phyloP scores from a whole-genome alignment of 2,888 invertebrate species.

The Byasa hedistus region DNA sequence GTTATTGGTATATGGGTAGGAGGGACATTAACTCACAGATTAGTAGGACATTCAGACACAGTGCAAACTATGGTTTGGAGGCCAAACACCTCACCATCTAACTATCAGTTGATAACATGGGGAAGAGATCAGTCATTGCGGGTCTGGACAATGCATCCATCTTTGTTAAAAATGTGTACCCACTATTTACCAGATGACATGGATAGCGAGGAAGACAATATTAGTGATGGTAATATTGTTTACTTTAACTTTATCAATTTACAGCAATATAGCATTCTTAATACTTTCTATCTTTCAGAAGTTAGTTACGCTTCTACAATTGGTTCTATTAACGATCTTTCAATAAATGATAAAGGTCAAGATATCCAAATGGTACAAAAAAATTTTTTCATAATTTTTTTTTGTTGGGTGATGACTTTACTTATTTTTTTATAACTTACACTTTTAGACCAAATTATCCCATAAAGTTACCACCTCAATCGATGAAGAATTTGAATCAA shows the following conservation, averaged over 20 bases:
- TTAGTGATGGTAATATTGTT: slow-evolving; percentile 67
- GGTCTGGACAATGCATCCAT: slow-evolving; percentile 93
- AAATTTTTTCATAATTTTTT: not conserved
- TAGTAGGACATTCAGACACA: slow-evolving; percentile 96
- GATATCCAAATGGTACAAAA: slow-evolving; percentile 65
- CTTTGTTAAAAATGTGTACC: slow-evolving; percentile 88
- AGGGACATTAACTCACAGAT: slow-evolving; percentile 89
- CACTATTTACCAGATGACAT: slow-evolving; percentile 83
- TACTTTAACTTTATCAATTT: not conserved
- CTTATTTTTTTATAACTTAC: slow-evolving; percentile 14
- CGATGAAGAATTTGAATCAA: slow-evolving; percentile 76
- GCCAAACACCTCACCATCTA: slow-evolving; percentile 82
- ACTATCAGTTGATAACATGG: slow-evolving; percentile 95
- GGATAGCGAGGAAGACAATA: slow-evolving; percentile 76
- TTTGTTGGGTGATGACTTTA: not conserved
- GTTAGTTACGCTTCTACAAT: slow-evolving; percentile 69
- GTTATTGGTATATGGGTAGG: slow-evolving; percentile 78
- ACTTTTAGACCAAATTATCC: slow-evolving; percentile 59
- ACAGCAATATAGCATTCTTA: slow-evolving; percentile 1
- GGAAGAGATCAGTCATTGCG: slow-evolving; percentile 95
- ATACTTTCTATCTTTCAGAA: slow-evolving; percentile 48
- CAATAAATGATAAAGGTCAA: slow-evolving; percentile 57
- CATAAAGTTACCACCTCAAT: slow-evolving; percentile 63
- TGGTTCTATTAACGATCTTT: slow-evolving; percentile 64
- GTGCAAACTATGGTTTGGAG: slow-evolving; percentile 98